phyloP scores from a whole-genome alignment of 2,888 invertebrate genomes.

The Gasteruption jaculator region DNA sequence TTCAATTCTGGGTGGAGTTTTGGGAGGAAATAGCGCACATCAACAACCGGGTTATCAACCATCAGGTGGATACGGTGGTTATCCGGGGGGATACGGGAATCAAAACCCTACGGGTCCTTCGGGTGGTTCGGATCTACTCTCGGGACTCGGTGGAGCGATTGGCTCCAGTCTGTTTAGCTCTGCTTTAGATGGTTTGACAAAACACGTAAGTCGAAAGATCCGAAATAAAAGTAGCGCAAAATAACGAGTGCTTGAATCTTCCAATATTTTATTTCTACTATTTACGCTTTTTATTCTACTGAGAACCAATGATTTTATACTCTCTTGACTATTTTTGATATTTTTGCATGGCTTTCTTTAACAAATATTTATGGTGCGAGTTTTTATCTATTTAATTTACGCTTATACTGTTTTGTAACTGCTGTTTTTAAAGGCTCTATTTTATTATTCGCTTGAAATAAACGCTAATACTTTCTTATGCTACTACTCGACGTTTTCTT shows the following conservation, averaged over 20 bases:
- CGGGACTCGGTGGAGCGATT: conserved; percentile 39
- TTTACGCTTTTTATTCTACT: neutral
- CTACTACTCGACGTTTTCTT: no score
- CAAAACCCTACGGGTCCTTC: conserved; percentile 24
- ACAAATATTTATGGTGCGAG: no score
- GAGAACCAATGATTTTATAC: neutral
- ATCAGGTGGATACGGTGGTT: conserved; percentile 38
- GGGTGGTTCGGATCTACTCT: conserved; percentile 35
- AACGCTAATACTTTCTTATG: no score
- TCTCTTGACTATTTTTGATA: neutral
- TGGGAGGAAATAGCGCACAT: conserved; percentile 39
- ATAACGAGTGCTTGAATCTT: conserved; percentile 4
- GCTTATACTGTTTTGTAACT: no score
- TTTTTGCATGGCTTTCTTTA: neutral
- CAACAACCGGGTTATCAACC: conserved; percentile 35
- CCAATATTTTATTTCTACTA: neutral
- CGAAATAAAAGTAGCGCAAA: neutral
- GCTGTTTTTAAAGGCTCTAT: no score
- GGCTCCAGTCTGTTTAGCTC: conserved; percentile 41
- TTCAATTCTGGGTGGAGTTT: conserved; percentile 42
- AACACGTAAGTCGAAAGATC: conserved; percentile 37
- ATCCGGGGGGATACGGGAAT: conserved; percentile 23
- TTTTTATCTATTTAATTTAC: no score
- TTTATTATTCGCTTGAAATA: no score
- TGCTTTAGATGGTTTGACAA: conserved; percentile 40